phyloP scores from a whole-genome alignment of 2,113 vertebrate genomes.

The Lepus americanus region DNA sequence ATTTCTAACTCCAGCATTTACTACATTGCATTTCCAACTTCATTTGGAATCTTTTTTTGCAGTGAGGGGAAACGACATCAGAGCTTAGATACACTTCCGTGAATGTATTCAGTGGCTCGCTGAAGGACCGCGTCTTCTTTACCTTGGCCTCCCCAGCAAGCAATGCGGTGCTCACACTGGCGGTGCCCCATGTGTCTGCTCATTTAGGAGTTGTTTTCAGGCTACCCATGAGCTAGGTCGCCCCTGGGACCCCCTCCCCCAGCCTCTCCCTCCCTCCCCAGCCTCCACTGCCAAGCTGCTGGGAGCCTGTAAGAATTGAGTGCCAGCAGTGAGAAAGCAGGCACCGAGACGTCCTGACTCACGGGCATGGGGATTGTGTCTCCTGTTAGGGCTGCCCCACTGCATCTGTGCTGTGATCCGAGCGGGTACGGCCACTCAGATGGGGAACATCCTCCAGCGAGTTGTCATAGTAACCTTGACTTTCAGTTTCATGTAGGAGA shows the following conservation, averaged over 20 bases:
- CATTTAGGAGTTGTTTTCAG: not conserved
- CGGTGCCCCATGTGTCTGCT: not conserved
- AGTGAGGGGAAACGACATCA: not conserved
- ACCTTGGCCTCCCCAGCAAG: not conserved
- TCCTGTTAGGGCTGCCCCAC: not conserved
- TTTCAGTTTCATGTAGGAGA: constrained; percentile 70
- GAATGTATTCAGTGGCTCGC: not conserved
- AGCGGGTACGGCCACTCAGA: constrained; percentile 67
- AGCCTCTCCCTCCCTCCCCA: too few relatives aligned
- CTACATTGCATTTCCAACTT: not conserved
- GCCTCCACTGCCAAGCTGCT: not conserved
- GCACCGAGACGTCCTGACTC: not conserved
- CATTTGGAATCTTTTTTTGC: not conserved
- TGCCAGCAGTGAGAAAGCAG: not conserved
- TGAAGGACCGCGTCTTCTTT: not conserved
- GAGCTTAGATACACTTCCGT: not conserved
- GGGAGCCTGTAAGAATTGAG: not conserved
- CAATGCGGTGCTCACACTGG: not conserved
- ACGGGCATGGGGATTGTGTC: not conserved
- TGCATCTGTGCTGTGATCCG: not conserved
- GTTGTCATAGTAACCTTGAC: constrained; percentile 78
- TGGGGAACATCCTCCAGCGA: constrained; percentile 63
- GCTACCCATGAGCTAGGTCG: not conserved
- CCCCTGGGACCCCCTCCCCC: not conserved
- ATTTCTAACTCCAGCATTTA: not conserved